Percentiles rank a stretch among this genome's conserved stretches.
phyloP scores from a whole-genome alignment of 2,888 invertebrate genomes.

The Seira ritae region DNA sequence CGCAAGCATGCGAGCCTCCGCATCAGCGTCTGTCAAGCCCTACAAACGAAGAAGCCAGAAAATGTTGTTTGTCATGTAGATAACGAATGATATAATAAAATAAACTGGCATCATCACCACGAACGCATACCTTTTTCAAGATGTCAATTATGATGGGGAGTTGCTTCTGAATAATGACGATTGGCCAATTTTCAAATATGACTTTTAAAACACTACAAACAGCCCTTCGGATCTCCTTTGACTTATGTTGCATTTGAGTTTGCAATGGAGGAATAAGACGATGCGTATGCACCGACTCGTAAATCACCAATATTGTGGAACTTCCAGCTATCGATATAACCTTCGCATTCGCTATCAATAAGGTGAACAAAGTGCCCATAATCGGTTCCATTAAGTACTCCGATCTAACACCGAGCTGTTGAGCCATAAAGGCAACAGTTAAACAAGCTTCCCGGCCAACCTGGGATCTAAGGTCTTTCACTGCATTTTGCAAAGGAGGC shows the following conservation, averaged over 20 bases:
- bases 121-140: slow-evolving; percentile 82
- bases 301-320: slow-evolving; percentile 61
- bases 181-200: slow-evolving; percentile 92
- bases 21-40: slow-evolving; percentile 95
- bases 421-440: slow-evolving; percentile 93
- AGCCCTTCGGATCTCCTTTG: slow-evolving; percentile 90
- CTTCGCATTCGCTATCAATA: slow-evolving; percentile 97
- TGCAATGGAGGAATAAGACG: slow-evolving; percentile 88
- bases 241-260: slow-evolving; percentile 88
- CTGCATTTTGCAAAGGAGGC: slow-evolving; percentile 70
- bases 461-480: slow-evolving; percentile 81
- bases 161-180: slow-evolving; percentile 88
- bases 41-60: no score
- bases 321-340: slow-evolving; percentile 77
- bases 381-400: slow-evolving; percentile 91
- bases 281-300: slow-evolving; percentile 80
- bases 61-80: no score
- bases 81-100: no score
- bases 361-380: slow-evolving; percentile 88
- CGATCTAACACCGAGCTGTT: slow-evolving; percentile 87
- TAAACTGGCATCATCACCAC: no score
- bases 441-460: slow-evolving; percentile 97
- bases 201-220: slow-evolving; percentile 89
- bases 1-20: slow-evolving; percentile 88
- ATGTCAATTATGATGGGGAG: slow-evolving; percentile 87